phyloP scores from a whole-genome alignment of 2,888 invertebrate genomes.

The Drosophila lacicola region DNA sequence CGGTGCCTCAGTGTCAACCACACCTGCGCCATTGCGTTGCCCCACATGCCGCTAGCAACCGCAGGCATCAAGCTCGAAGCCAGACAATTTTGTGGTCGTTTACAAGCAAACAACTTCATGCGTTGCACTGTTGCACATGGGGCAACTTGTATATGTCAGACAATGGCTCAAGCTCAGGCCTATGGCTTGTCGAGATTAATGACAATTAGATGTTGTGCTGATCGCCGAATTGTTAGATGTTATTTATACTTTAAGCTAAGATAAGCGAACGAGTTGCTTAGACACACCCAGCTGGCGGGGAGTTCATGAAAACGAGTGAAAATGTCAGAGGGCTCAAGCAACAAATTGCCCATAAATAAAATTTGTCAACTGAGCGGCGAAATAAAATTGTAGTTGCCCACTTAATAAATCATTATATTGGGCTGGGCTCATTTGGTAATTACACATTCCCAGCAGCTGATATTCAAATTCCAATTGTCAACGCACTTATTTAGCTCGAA shows the following conservation, averaged over 20 bases:
- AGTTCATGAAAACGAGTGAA: conserved; percentile 25
- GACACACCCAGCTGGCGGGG: conserved; percentile 55
- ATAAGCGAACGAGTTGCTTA: conserved; percentile 22
- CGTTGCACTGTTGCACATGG: conserved; percentile 46
- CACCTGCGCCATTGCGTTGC: conserved; percentile 12
- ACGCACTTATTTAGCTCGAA: conserved; percentile 32
- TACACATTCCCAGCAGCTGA: conserved; percentile 38
- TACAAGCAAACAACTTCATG: conserved; percentile 41
- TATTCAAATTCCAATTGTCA: conserved; percentile 49
- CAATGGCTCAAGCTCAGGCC: conserved; percentile 43
- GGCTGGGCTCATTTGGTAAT: conserved; percentile 57
- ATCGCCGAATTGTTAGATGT: conserved; percentile 32
- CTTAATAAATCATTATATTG: conserved; percentile 64
- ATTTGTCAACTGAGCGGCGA: conserved; percentile 56
- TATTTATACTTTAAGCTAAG: conserved; percentile 22
- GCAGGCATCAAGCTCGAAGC: conserved; percentile 58
- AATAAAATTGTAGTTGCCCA: conserved; percentile 41
- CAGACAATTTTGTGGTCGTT: conserved; percentile 65
- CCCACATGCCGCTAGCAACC: conserved; percentile 12
- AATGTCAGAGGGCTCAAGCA: conserved; percentile 65
- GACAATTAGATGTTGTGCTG: conserved; percentile 57
- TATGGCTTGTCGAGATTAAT: conserved; percentile 54
- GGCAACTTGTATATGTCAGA: conserved; percentile 33
- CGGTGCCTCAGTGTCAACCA: conserved; percentile 29
- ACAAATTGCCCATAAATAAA: conserved; percentile 65